A percentile compares a stretch with the other conserved stretches of the same genome.
These are phyloP conservation scores for Enteromius afrohamiltoni DNA, from an alignment of 2,797 vertebrate species.

Conservation along the genomic window DNA sequence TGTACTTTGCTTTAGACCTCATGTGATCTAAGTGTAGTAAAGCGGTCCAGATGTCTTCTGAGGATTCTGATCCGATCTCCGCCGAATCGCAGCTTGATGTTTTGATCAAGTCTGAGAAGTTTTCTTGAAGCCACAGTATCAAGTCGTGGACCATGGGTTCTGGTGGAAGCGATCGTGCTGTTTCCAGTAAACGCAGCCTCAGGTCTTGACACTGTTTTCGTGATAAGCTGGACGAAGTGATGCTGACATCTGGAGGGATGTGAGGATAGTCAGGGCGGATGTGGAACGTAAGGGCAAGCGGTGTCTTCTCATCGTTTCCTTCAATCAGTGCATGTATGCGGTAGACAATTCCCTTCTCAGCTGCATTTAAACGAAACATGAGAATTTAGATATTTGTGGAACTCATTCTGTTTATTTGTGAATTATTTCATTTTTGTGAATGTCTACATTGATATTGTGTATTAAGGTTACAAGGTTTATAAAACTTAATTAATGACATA, in stretches of 20 bases:
- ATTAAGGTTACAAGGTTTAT: no score
- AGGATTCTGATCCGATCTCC: neutral
- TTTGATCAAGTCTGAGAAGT: constrained; percentile 66
- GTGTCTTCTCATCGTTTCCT: constrained; percentile 34
- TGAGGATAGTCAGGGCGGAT: constrained; percentile 82
- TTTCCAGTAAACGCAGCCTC: constrained; percentile 74
- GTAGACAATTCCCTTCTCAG: constrained; percentile 57
- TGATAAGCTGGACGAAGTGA: constrained; percentile 81
- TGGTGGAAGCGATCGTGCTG: constrained; percentile 73
- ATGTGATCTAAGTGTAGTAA: constrained; percentile 87
- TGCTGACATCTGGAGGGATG: constrained; percentile 79
- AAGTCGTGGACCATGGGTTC: constrained; percentile 83
- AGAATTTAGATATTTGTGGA: neutral
- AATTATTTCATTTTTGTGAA: neutral
- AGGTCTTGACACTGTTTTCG: constrained; percentile 77
- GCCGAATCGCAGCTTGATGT: neutral
- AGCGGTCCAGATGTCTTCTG: constrained; percentile 72
- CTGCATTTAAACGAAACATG: constrained; percentile 40
- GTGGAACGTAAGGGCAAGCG: constrained; percentile 79
- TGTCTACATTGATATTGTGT: neutral
- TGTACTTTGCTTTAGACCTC: constrained; percentile 83
- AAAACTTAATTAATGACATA: neutral
- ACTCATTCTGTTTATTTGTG: neutral
- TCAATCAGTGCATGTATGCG: constrained; percentile 56
- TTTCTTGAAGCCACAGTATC: constrained; percentile 81